These are phyloP conservation scores for Trypoxylus dichotomus DNA, from an alignment of 1,140 invertebrate genomes.

Conservation along the genomic window DNA sequence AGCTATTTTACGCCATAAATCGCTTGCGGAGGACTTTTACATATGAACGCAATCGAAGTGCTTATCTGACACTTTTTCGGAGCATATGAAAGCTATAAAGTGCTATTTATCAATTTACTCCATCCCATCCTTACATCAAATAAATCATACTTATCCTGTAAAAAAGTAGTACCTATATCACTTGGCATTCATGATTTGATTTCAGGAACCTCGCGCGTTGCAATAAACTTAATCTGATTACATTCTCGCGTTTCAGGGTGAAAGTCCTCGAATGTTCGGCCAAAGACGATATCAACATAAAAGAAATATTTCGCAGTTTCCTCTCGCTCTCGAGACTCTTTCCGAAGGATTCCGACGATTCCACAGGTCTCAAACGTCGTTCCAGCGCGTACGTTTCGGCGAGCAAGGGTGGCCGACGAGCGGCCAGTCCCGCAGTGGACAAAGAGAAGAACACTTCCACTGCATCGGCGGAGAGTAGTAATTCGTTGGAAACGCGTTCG, in stretches of 20 bases:
- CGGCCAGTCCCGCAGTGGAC: conserved; percentile 50
- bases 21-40: no score
- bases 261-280: conserved; percentile 82
- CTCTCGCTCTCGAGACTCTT: conserved; percentile 70
- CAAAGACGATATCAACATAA: conserved; percentile 76
- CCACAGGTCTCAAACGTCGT: conserved; percentile 66
- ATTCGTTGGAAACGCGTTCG: conserved; percentile 50
- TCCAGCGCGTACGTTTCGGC: conserved; percentile 73
- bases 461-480: conserved; percentile 42
- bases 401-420: conserved; percentile 57
- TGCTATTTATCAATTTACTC: no score
- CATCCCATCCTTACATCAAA: no score
- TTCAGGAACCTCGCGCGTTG: no score
- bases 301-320: conserved; percentile 74
- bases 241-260: conserved; percentile 56
- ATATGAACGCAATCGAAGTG: no score
- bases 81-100: no score
- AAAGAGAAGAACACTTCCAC: conserved; percentile 47
- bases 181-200: no score
- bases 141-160: no score
- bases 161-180: no score
- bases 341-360: conserved; percentile 60
- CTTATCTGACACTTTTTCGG: no score
- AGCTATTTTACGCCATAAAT: no score
- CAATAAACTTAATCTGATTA: conserved; percentile 8